phyloP scores from a whole-genome alignment of 2,113 vertebrate species.

The Ahaetulla prasina region DNA sequence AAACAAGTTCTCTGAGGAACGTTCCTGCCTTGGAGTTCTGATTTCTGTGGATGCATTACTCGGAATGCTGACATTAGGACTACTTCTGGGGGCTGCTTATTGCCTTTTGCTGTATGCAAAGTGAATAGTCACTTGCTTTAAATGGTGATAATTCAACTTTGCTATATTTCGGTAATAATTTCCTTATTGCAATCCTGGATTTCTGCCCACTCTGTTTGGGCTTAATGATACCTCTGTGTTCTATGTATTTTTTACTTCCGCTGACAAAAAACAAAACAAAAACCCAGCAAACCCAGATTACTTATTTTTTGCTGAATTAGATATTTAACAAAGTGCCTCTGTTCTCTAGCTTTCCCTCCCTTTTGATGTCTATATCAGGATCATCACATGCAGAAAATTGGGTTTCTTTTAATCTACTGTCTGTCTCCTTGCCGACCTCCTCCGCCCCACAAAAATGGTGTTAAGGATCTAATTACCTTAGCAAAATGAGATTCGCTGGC shows the following conservation, averaged over 20 bases:
- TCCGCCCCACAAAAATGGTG: constrained; percentile 3
- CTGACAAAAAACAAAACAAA: not conserved
- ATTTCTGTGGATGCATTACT: too few species aligned
- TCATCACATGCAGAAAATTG: not conserved
- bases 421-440: not conserved
- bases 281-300: too few species aligned
- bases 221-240: not conserved
- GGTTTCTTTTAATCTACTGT: not conserved
- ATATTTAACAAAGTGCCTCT: not conserved
- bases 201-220: not conserved
- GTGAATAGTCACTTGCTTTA: not conserved
- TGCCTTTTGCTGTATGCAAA: not conserved
- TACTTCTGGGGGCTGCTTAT: not conserved
- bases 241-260: not conserved
- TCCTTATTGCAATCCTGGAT: not conserved
- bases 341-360: not conserved
- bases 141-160: not conserved
- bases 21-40: too few species aligned
- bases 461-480: constrained; percentile 44
- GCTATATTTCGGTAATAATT: not conserved
- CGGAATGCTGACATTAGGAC: too few species aligned
- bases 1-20: too few species aligned
- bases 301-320: not conserved
- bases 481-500: constrained; percentile 29
- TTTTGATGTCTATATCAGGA: not conserved